Base-by-base conservation (phyloP, 2,113 vertebrate genomes). In the Ptilonorhynchus violaceus region DNA sequence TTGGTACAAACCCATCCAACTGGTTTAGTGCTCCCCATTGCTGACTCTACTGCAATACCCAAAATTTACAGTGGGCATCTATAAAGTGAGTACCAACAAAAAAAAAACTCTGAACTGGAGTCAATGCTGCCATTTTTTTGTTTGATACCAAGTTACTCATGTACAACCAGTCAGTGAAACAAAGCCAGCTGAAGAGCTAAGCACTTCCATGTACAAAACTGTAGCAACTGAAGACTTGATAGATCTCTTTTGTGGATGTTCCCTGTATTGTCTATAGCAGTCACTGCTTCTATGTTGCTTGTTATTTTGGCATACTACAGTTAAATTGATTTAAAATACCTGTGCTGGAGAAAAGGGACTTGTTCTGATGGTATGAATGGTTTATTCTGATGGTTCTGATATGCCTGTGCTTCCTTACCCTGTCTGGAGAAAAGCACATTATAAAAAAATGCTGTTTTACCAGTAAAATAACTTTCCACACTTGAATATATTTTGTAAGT, bases 401-500 rank as follows among this genome's bases (percentile, higher is more conserved):
- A 49, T 9, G 41, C n/a, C 4, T 81, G 56, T 7, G 6, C 60
- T 75, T 95, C 75, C 76, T 91, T 91, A 52, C 64, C 68, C 56
- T 68, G 62, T 55, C 20, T 49, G 64, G 58, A 88, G 49, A 84
- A 91, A 94, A 94, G 79, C 74, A 81, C 44, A 22, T 90, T 59
- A 37, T 74, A 52, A 84, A 87, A 86, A 91, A 82, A 92, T 82
- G 79, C 52, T 96, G 83, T 46, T 96, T 92, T 94, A 82, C 72
- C 56, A 78, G 83, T 88, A 63, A 91, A 91, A 73, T 91, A 75
- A 75, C 67, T 96, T 96, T 86, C 76, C 56, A 77, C 64, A 53
- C 73, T 93, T 94, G 66, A 91, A 75, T 93, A 62, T 95, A 78
- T 96, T 96, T 97, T 95, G 58, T 96, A 96, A 88, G 37, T 56